Base-by-base conservation (phyloP, 2,888 invertebrate species). In the Eupeodes latifasciatus region DNA sequence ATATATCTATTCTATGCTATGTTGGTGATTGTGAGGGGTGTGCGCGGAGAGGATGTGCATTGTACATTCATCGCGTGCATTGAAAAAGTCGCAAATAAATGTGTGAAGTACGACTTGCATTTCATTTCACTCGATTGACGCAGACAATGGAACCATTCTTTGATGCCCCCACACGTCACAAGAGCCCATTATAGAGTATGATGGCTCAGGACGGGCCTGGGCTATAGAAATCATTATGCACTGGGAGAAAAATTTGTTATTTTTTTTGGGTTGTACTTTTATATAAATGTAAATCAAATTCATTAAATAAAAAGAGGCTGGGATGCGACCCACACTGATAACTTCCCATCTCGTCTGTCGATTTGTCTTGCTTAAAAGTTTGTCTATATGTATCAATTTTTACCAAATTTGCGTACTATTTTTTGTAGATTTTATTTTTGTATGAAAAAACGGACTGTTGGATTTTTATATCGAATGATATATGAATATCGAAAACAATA, bases 21-120 rank as follows among this genome's bases (percentile, higher is more conserved):
- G 3, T 40, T 16, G 55, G 40, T 40, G 44, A 72, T 55, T 55
- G 36, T 19, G 44, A 44, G 47, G 14, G 66, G 9, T 57, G 14
- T 12, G 67, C 59, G 72, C 59, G 57, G 36, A 49, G 62, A 75
- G 71, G 55, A 75, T 71, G 34, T 44, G 12, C 47, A 19, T 11
- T 59, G 53, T 14, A 75, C 57, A 57, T 61, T 51, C 44, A 55
- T 64, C 3, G 53, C 36, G 53, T 34, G 14, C 61, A 67, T 59
- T 55, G 53, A 71, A 71, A 51, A 71, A 40, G 59, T 71, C 72
- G 62, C 59, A 66, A 72, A 55, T 72, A 72, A 76, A 80, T 87
- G 88, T 88, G 88, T 88, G 88, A 88, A 84, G 85, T 85, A 88
- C 85, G 84, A 85, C 88, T 88, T 88, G 88, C 88, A 88, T 81